Percentiles rank a stretch among this genome's conserved stretches.
Conservation (phyloP, 2,888 invertebrate species). For the Chaitophorus viminalis region DNA sequence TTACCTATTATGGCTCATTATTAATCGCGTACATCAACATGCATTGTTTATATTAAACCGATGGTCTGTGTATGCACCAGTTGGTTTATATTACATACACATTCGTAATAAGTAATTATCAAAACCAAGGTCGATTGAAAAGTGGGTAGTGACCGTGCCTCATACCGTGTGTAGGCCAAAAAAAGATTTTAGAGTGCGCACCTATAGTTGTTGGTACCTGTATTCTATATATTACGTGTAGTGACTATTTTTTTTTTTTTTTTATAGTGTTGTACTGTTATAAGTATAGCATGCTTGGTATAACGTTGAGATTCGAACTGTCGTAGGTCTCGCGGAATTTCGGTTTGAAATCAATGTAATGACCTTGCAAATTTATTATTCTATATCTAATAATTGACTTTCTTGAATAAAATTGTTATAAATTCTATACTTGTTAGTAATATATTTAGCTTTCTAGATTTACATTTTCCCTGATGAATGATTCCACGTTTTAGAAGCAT, state of each 20-base stretch:
- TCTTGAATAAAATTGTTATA: too few relatives aligned
- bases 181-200: neutral
- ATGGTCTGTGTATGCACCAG: neutral
- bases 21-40: neutral
- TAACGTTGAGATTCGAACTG: too few relatives aligned
- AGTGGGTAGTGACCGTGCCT: constrained; percentile 1
- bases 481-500: too few relatives aligned
- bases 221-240: neutral
- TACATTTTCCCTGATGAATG: too few relatives aligned
- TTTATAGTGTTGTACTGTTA: too few relatives aligned
- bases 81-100: neutral
- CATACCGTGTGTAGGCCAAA: constrained; percentile 2
- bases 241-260: too few relatives aligned
- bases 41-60: neutral
- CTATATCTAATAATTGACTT: too few relatives aligned
- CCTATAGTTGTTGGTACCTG: neutral
- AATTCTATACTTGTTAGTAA: too few relatives aligned
- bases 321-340: neutral
- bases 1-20: neutral
- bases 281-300: too few relatives aligned
- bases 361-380: neutral
- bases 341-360: neutral
- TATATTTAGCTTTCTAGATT: too few relatives aligned
- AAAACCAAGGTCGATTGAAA: neutral
- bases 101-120: neutral